A percentile compares a stretch with the other conserved stretches of the same genome.
phyloP scores from a whole-genome alignment of 2,888 invertebrate species.

The Himalopsyche japonica region DNA sequence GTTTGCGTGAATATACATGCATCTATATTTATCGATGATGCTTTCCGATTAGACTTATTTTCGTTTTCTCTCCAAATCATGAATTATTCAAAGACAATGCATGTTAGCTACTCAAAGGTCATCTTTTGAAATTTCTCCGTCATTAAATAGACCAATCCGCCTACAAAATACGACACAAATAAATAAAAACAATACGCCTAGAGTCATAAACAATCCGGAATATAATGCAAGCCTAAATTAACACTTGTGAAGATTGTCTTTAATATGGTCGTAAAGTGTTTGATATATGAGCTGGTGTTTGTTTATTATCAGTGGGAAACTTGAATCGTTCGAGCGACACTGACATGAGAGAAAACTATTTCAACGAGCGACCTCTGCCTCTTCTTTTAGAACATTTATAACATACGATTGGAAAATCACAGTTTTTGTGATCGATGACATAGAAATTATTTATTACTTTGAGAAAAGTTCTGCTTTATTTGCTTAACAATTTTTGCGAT shows the following conservation, averaged over 20 bases:
- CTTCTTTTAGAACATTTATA: no score
- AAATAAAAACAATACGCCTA: slow-evolving; percentile 17
- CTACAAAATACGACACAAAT: not conserved
- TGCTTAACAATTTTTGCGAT: no score
- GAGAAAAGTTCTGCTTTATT: no score
- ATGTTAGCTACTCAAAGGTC: not conserved
- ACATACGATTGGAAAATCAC: no score
- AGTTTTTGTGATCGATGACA: no score
- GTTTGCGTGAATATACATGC: no score
- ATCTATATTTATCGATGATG: no score
- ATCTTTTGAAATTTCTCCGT: not conserved
- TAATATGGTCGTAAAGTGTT: slow-evolving; percentile 11
- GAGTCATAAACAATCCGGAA: slow-evolving; percentile 16
- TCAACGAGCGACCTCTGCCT: not conserved
- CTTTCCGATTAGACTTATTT: not conserved
- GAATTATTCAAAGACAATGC: not conserved
- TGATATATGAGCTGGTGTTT: not conserved
- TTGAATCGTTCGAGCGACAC: not conserved
- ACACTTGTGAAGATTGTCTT: slow-evolving; percentile 12
- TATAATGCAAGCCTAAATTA: slow-evolving; percentile 21
- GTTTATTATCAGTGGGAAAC: not conserved
- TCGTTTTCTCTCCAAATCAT: not conserved
- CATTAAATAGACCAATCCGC: slow-evolving; percentile 11
- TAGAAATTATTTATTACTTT: no score
- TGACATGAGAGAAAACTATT: not conserved